A percentile compares a stretch with the other conserved stretches of the same genome.
These are phyloP conservation scores for Microcebus ravelobensis DNA, from an alignment of 2,113 vertebrate species.

Conservation along the genomic window DNA sequence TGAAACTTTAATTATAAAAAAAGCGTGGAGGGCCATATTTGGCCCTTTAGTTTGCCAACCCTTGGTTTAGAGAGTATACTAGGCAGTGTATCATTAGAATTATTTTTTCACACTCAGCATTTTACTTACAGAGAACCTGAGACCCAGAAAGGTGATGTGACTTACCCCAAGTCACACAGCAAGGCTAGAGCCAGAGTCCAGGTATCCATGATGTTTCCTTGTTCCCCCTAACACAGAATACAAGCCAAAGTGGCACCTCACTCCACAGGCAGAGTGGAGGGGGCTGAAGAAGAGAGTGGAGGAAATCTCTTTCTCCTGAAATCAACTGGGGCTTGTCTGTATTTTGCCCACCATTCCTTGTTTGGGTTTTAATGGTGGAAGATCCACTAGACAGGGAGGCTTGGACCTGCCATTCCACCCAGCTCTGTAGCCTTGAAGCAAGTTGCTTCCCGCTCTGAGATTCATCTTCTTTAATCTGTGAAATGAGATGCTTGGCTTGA, in stretches of 20 bases:
- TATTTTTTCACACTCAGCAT: neutral
- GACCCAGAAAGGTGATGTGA: neutral
- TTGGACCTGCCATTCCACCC: neutral
- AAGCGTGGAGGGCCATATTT: neutral
- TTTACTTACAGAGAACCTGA: neutral
- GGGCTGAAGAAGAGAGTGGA: neutral
- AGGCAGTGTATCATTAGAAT: neutral
- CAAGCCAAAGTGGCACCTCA: neutral
- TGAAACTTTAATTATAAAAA: conserved; percentile 28
- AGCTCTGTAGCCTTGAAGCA: neutral
- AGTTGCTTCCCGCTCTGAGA: neutral
- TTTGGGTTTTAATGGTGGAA: neutral
- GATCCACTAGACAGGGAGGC: neutral
- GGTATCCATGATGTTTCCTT: neutral
- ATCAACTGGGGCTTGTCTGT: neutral
- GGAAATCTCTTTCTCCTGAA: neutral
- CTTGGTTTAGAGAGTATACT: neutral
- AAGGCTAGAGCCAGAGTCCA: neutral
- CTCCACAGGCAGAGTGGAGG: neutral
- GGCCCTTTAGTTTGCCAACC: neutral
- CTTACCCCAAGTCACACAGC: neutral
- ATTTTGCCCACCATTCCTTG: neutral
- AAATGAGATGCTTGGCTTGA: neutral
- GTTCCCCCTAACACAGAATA: neutral
- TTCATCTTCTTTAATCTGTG: neutral